Evolutionary conservation across 2,797 vertebrate genomes (phyloP).

Genomic region (Pantherophis vulpinus): DNA sequence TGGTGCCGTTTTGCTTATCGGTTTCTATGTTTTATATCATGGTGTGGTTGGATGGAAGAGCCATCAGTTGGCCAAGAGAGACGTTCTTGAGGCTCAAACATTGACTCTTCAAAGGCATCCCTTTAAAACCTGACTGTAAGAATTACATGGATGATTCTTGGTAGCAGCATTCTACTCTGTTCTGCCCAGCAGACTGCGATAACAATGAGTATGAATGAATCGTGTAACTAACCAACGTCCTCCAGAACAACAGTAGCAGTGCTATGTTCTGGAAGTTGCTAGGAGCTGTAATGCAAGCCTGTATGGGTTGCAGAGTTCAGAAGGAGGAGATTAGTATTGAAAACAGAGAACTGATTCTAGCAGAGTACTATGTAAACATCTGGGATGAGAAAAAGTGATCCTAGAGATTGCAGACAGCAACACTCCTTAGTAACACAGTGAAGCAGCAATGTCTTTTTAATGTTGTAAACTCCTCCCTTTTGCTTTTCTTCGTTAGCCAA

Average conservation of each 20-base stretch:
- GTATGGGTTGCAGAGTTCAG: neutral
- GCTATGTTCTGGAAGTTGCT: neutral
- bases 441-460: neutral
- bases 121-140: neutral
- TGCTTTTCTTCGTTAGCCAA: neutral
- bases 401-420: neutral
- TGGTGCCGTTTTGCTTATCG: neutral
- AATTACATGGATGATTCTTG: neutral
- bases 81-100: neutral
- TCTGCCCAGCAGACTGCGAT: accelerated
- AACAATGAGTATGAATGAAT: neutral
- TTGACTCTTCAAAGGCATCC: neutral
- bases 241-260: neutral
- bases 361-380: slow-evolving; percentile 20
- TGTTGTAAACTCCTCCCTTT: neutral
- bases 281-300: too few relatives aligned
- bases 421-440: neutral
- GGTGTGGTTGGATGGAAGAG: neutral
- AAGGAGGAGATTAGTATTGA: slow-evolving; percentile 37
- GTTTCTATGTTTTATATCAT: neutral
- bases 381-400: neutral
- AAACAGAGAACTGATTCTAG: slow-evolving; percentile 38
- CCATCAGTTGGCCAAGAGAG: neutral
- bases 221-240: neutral
- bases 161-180: neutral